Evolutionary conservation across 1,140 invertebrate genomes (phyloP), one percentile per base, ranked within the genome.

Genomic region (Tribolium madens): DNA sequence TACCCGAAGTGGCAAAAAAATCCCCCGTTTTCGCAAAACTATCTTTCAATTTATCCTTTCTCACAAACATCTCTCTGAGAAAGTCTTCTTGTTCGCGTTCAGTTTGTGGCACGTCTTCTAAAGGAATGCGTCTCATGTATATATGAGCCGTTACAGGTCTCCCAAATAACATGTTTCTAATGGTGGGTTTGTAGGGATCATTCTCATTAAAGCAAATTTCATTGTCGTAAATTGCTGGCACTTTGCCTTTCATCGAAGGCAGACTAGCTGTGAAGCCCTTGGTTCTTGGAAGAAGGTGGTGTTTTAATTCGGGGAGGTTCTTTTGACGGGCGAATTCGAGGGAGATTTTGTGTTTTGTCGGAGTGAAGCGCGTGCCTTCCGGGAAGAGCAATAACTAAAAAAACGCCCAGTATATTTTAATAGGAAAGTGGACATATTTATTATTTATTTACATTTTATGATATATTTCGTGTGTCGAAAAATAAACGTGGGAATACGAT

Each of bases 301-400:
- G 92, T 81, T 97, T 96, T 21, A 98, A 87, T 80, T 92, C 85
- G 2, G 95, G 93, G 78, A 98, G 89, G 79, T 95, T 94, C 80
- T 95, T 94, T 81, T 96, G 91, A 82, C 90, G 89, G 0, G 96
- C 96, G 85, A 98, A 97, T 81, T 95, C 93, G 81, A 96, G 88
- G 78, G 96, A 97, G 0, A 92, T 93, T 86, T 93, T 91, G 82
- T 97, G 94, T 85, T 99, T 99, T 79, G 92, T 91, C 69, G 90
- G 86, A 0, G 96, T 98, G 80, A 97, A 98, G 26, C 97, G 89
- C 0, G 97, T 99, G 3, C 97, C 97, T 88, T 99, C 97, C 4
- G 96, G 94, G 83, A 96, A 98, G n/a, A 98, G 85, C 33, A 98
- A 85, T 76, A 98, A 86, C 95, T 96, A 79, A 50, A 13, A 69